Conservation (phyloP, 2,113 vertebrate genomes). For the Cephalopterus ornatus region DNA sequence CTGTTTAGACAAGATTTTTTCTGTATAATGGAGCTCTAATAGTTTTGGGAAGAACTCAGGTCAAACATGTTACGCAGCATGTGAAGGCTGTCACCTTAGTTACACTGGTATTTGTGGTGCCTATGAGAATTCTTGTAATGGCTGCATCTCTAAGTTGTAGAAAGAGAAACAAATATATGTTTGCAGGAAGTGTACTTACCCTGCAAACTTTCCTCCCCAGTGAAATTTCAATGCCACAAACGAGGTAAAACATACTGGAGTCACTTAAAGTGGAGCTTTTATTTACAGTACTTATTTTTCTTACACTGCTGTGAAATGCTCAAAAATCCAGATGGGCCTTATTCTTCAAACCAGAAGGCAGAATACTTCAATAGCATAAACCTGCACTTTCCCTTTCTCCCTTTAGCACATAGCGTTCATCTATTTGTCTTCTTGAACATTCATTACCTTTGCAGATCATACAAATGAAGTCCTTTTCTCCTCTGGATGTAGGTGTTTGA, state of each 20-base stretch:
- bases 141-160: background rate
- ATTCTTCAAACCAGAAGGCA: background rate
- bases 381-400: background rate
- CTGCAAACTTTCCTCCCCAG: background rate
- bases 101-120: accelerated
- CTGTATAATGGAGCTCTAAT: background rate
- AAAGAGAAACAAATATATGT: background rate
- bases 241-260: background rate
- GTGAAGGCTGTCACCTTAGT: background rate
- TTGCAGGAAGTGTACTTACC: background rate
- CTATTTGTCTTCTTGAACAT: background rate
- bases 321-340: background rate
- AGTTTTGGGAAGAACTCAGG: background rate
- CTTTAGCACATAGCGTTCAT: background rate
- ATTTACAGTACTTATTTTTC: background rate
- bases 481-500: background rate
- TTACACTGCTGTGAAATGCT: background rate
- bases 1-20: background rate
- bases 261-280: background rate
- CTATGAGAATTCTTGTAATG: accelerated
- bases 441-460: background rate
- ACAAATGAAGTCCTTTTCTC: background rate
- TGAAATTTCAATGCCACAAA: background rate
- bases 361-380: background rate
- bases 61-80: background rate